Base-by-base conservation (phyloP, 2,113 vertebrate genomes). In the Phylloscopus trochilus region DNA sequence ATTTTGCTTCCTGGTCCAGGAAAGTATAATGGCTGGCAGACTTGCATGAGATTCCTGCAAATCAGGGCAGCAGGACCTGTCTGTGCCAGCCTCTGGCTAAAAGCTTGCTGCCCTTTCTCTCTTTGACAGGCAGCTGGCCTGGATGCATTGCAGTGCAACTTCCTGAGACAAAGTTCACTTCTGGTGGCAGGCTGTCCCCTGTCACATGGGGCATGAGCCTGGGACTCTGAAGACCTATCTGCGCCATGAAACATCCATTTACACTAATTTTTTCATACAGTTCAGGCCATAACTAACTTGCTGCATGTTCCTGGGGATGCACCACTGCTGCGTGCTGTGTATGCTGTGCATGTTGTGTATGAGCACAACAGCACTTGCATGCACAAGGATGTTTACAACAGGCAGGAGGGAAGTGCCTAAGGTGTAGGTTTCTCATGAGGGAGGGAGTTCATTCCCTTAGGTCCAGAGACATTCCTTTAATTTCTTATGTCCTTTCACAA, bases 321-420 rank as follows among this genome's bases (percentile, higher is more conserved):
- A 41, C 11, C 2, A 2, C 10, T 68, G 91, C 78, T 72, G 53
- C 2, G 4, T 5, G 1, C 37, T 0, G 0, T 20, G n/a, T 30
- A 46, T 2, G 1, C 44, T 6, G 0, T 4, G 7, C 23, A 41
- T 56, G 56, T 47, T 59, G 27, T 78, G 55, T 3, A 4, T 15
- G 27, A 90, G 72, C 39, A n/a, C 55, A 30, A 33, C 7, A 69
- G 85, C 83, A 55, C 56, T 55, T 0, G 1, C 3, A 6, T 62
- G 43, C 76, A 51, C 2, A 2, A 77, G 68, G 83, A 55, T 94
- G 73, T 90, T 93, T 95, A 83, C 73, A 92, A 43, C 53, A 77
- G 79, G 37, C 39, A 81, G 35, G 31, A 59, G 39, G 80, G 47
- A 92, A 87, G 35, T 2, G 26, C 68, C 75, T 31, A 47, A 63